These are phyloP conservation scores for Drosophila algonquin DNA, from an alignment of 2,888 invertebrate species.

Conservation along the genomic window DNA sequence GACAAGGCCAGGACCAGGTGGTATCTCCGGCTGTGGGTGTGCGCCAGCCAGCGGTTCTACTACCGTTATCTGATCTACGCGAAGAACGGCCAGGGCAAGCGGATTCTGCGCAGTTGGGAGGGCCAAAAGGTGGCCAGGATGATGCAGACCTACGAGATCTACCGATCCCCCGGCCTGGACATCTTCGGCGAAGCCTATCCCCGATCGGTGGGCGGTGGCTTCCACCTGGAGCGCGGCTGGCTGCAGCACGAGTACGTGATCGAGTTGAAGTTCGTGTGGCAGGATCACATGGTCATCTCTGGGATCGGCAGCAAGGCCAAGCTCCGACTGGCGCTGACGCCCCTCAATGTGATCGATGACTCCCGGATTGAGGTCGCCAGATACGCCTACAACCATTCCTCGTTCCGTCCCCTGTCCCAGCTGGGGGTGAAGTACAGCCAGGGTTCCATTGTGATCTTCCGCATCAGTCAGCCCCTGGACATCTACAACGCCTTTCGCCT, in stretches of 20 bases:
- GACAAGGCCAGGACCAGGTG: constrained; percentile 84
- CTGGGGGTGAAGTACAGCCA: constrained; percentile 65
- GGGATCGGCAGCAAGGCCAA: constrained; percentile 62
- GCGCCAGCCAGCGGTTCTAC: constrained; percentile 85
- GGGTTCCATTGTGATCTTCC: constrained; percentile 67
- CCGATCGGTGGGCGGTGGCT: constrained; percentile 61
- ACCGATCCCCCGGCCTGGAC: constrained; percentile 60
- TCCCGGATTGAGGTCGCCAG: constrained; percentile 70
- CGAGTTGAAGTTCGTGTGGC: constrained; percentile 90
- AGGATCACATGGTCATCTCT: constrained; percentile 89
- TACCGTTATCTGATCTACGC: constrained; percentile 80
- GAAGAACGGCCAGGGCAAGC: constrained; percentile 63
- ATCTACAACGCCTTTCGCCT: constrained; percentile 63
- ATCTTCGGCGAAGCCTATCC: constrained; percentile 70
- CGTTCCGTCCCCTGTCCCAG: constrained; percentile 55
- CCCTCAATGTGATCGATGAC: constrained; percentile 51
- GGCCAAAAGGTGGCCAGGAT: constrained; percentile 85
- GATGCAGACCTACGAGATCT: constrained; percentile 73
- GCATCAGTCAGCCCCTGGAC: constrained; percentile 64
- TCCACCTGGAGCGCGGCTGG: constrained; percentile 90
- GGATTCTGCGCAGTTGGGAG: constrained; percentile 79
- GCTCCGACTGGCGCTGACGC: constrained; percentile 36
- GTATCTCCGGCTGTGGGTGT: constrained; percentile 87
- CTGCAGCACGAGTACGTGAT: constrained; percentile 89
- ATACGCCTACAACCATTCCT: constrained; percentile 66